Evolutionary conservation across 2,797 vertebrate species (phyloP).

Genomic region (Artibeus jamaicensis): DNA sequence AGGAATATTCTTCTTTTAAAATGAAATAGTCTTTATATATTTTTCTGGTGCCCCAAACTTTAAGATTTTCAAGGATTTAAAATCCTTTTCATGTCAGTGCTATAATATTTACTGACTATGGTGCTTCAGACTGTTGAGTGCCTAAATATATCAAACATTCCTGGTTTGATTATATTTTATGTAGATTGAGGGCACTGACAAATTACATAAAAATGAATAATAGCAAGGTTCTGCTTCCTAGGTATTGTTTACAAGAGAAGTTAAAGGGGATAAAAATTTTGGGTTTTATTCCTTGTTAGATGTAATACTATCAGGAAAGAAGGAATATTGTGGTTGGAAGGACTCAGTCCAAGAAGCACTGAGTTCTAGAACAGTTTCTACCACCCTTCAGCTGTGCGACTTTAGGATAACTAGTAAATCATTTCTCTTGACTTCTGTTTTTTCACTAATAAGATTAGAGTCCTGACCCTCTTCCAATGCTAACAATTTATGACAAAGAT

Average conservation of each 20-base stretch:
- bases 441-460: background rate
- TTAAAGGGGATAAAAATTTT: background rate
- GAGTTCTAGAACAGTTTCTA: background rate
- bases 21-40: background rate
- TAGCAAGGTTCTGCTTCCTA: background rate
- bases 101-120: background rate
- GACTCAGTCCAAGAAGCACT: background rate
- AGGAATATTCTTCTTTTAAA: background rate
- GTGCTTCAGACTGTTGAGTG: background rate
- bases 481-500: constrained; percentile 16
- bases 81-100: background rate
- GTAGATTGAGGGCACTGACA: background rate
- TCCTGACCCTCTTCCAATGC: background rate
- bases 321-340: background rate
- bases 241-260: background rate
- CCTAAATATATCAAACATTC: background rate
- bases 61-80: background rate
- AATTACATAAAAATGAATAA: constrained; percentile 17
- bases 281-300: constrained; percentile 9
- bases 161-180: background rate
- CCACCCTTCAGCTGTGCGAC: background rate
- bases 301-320: background rate
- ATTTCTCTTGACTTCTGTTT: constrained; percentile 20
- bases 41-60: background rate
- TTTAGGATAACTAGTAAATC: background rate